Evolutionary conservation across 2,888 invertebrate genomes (phyloP), one percentile per base, ranked within the genome.

Genomic region (Rhimphoctona megacephalus): DNA sequence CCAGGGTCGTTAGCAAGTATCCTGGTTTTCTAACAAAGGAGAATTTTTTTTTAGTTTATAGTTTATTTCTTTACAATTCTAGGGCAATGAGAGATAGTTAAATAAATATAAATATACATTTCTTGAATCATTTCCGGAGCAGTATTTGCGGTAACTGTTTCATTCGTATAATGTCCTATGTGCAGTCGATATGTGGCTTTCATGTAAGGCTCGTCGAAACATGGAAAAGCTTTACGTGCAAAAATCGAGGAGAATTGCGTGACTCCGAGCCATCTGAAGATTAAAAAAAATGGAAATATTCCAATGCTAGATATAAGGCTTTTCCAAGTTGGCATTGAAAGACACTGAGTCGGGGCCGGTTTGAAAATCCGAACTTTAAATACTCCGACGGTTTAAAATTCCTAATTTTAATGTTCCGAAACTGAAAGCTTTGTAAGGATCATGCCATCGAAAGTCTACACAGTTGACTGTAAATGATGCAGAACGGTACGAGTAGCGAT

Each of bases 151-250:
- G 90, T 90, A 0, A 87, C 90, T 0, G 72, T 88, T 78, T 90
- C 95, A 87, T 94, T 94, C 0, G 88, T 88, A 66, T 96, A 95
- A 88, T 96, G 95, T 9, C 95, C 95, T 54, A 98, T 95, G 77
- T 95, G 96, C 19, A 98, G 95, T 25, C 96, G 95, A 89, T 98
- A 98, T 49, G 95, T 95, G 0, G 98, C 97, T 92, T 98, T 98
- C 92, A 97, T 97, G 33, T 96, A 95, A 2, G 98, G 98, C 90
- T 98, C 98, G 91, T 98, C 98, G 92, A 98, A 97, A 93, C 98
- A 98, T 8, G 98, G 98, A 92, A 98, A 98, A 0, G 97, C 98
- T 90, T 96, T 95, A 19, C 97, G 95, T 0, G 97, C 98, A 90
- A 97, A 97, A 0, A 96, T 97, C 0, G 97, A 96, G 80, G 97